Conservation (phyloP, 2,888 invertebrate species). For the Ptychoptera contaminata region DNA sequence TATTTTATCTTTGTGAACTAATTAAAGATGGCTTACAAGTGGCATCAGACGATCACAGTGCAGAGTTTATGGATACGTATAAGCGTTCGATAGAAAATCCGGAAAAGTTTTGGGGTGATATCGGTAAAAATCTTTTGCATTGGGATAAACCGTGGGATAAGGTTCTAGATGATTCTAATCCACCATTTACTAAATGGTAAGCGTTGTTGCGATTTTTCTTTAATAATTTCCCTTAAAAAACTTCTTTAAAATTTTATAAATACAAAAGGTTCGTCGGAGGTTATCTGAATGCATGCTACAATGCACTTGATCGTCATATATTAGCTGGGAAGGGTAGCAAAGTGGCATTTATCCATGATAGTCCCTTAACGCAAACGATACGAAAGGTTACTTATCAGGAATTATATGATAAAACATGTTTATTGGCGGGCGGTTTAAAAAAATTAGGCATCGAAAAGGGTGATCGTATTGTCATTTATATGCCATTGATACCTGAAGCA, state of each 20-base stretch:
- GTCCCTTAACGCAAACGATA: conserved; percentile 66
- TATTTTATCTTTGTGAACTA: not conserved
- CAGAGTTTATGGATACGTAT: conserved; percentile 46
- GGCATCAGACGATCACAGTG: conserved; percentile 23
- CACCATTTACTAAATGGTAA: conserved; percentile 85
- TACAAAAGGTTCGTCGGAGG: conserved; percentile 41
- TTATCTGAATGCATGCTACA: conserved; percentile 83
- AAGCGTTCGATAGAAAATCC: conserved; percentile 57
- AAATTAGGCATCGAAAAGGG: conserved; percentile 65
- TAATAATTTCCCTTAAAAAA: no score
- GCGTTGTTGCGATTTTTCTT: conserved; percentile 7
- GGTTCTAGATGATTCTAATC: conserved; percentile 67
- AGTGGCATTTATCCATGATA: conserved; percentile 77
- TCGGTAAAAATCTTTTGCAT: conserved; percentile 46
- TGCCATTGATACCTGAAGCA: conserved; percentile 88
- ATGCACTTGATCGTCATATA: conserved; percentile 83
- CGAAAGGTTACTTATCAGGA: conserved; percentile 67
- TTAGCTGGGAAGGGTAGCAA: conserved; percentile 59
- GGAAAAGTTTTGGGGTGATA: conserved; percentile 72
- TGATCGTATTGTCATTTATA: conserved; percentile 79
- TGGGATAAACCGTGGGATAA: conserved; percentile 77
- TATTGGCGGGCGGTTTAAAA: conserved; percentile 63
- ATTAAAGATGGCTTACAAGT: conserved; percentile 8
- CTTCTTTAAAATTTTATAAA: conserved; percentile 4
- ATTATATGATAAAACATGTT: conserved; percentile 59